These are phyloP conservation scores for Andrena dorsata DNA, from an alignment of 2,888 invertebrate genomes.

Conservation along the genomic window DNA sequence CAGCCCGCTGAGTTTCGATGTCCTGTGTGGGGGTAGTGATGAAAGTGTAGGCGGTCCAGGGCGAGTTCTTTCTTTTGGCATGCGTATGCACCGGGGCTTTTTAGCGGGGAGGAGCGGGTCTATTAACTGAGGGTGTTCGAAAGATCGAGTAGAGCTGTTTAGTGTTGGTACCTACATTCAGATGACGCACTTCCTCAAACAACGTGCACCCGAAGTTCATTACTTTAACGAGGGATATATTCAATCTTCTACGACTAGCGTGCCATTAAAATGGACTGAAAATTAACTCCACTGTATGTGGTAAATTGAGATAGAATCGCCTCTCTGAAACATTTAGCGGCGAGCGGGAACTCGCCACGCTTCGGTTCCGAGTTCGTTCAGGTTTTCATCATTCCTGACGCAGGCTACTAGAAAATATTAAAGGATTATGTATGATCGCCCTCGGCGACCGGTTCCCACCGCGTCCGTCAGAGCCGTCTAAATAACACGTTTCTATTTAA, in stretches of 20 bases:
- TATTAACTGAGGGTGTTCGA: not conserved
- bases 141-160: too few relatives aligned
- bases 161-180: too few relatives aligned
- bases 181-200: not conserved
- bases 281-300: not conserved
- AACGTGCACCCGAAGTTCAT: not conserved
- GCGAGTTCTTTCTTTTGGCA: not conserved
- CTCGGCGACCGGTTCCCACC: constrained; percentile 43
- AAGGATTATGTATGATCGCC: constrained; percentile 54
- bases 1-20: constrained; percentile 29
- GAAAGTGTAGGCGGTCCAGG: constrained; percentile 6
- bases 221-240: not conserved
- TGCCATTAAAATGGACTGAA: not conserved
- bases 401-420: constrained; percentile 42
- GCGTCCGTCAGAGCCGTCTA: constrained; percentile 57
- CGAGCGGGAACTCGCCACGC: not conserved
- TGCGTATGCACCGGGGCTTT: not conserved
- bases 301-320: not conserved
- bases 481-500: constrained; percentile 81
- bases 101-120: not conserved
- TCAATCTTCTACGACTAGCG: not conserved
- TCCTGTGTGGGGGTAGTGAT: constrained; percentile 19
- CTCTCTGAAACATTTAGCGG: not conserved
- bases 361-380: not conserved
- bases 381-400: constrained; percentile 5